Conservation (phyloP, 2,797 vertebrate species). For the Neosalanx taihuensis region DNA sequence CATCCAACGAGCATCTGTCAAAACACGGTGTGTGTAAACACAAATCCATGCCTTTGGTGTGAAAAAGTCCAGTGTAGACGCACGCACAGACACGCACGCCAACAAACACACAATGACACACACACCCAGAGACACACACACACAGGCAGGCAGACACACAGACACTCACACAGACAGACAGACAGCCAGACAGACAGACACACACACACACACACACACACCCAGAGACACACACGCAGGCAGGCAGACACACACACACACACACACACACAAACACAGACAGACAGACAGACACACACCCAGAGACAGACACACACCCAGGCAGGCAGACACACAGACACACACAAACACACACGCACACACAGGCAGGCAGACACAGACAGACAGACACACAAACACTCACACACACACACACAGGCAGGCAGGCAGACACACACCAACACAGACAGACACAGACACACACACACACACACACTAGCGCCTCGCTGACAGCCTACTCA, state of each 20-base stretch:
- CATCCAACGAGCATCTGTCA: slow-evolving; percentile 54
- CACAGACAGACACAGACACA: not conserved
- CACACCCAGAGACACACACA: too few relatives aligned
- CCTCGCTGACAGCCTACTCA: slow-evolving; percentile 53
- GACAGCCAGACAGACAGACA: too few relatives aligned
- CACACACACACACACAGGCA: too few relatives aligned
- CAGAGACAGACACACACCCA: not conserved
- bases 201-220: too few relatives aligned
- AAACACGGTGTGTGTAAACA: not conserved
- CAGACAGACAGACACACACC: not conserved
- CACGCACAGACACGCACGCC: not conserved
- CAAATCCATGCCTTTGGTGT: not conserved
- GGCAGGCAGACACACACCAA: too few relatives aligned
- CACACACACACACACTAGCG: not conserved
- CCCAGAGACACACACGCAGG: too few relatives aligned
- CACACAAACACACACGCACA: not conserved
- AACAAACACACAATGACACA: too few relatives aligned
- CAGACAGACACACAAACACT: too few relatives aligned
- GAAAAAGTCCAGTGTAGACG: not conserved
- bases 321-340: too few relatives aligned
- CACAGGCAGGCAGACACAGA: too few relatives aligned
- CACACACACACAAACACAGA: not conserved
- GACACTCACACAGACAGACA: too few relatives aligned
- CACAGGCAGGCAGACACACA: too few relatives aligned
- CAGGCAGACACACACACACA: not conserved